phyloP scores from a whole-genome alignment of 2,797 vertebrate species.

The Acipenser ruthenus region DNA sequence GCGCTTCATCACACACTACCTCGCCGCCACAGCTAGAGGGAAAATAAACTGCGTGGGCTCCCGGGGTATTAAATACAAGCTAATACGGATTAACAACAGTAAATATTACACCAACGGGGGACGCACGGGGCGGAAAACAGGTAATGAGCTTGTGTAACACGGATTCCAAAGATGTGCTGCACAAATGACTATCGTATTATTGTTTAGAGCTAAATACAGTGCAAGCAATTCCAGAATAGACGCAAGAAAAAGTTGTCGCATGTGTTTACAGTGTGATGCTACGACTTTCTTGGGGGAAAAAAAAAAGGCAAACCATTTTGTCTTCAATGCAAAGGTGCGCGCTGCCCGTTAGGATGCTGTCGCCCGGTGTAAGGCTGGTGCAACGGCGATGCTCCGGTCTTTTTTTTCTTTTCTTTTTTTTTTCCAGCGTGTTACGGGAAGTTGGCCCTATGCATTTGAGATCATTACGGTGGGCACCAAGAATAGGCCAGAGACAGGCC shows the following conservation, averaged over 20 bases:
- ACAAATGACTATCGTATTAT: neutral
- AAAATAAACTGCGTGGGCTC: constrained; percentile 57
- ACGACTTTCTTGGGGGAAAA: constrained; percentile 6
- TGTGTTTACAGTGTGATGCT: constrained; percentile 15
- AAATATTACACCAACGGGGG: constrained; percentile 9
- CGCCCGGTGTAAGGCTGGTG: neutral
- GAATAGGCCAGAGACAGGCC: constrained; percentile 51
- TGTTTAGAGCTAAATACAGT: neutral
- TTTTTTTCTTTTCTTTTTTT: constrained; percentile 9
- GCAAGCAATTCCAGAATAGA: constrained; percentile 7
- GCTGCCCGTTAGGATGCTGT: neutral
- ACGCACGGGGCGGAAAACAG: neutral
- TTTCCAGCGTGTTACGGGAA: constrained; percentile 27
- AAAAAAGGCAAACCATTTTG: neutral
- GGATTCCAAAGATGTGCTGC: neutral
- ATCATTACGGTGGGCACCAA: constrained; percentile 31
- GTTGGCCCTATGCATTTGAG: constrained; percentile 29
- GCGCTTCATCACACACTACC: constrained; percentile 24
- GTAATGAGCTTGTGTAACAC: neutral
- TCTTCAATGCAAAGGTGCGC: neutral
- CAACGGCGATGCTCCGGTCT: neutral
- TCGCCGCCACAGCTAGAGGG: constrained; percentile 18
- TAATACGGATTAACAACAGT: constrained; percentile 25
- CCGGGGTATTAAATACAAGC: constrained; percentile 28
- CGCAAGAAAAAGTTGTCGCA: constrained; percentile 15